A percentile compares a stretch with the other conserved stretches of the same genome.
Conservation (phyloP, 1,140 invertebrate genomes). For the Pemphigus obesinymphae region DNA sequence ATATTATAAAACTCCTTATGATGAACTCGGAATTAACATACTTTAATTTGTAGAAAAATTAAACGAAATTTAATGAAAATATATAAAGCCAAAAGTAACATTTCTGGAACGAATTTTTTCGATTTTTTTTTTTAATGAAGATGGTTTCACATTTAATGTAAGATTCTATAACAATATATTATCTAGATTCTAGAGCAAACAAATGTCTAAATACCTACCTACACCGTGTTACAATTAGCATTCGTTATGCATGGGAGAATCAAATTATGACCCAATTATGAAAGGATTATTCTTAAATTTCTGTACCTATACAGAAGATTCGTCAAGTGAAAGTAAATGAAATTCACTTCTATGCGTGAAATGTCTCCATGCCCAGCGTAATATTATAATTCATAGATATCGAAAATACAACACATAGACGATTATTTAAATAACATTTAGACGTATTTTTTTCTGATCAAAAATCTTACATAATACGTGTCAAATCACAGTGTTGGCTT, state of each 20-base stretch:
- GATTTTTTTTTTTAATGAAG: background rate
- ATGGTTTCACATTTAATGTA: background rate
- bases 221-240: background rate
- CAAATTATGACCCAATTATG: background rate
- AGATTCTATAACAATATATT: background rate
- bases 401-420: background rate
- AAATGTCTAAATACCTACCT: background rate
- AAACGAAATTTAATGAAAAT: no score
- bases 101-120: background rate
- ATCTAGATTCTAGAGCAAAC: background rate
- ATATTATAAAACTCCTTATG: no score
- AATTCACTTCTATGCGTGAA: no score
- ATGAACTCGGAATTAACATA: no score
- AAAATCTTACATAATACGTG: no score
- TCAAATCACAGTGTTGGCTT: no score
- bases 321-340: slow-evolving; percentile 11
- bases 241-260: background rate
- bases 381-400: background rate
- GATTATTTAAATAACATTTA: no score
- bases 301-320: background rate
- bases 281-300: background rate
- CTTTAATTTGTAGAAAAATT: no score
- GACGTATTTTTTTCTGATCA: no score
- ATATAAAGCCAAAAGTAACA: background rate
- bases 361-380: no score